Evolutionary conservation across 2,113 vertebrate species (phyloP).

Genomic region (Xenopus laevis): DNA sequence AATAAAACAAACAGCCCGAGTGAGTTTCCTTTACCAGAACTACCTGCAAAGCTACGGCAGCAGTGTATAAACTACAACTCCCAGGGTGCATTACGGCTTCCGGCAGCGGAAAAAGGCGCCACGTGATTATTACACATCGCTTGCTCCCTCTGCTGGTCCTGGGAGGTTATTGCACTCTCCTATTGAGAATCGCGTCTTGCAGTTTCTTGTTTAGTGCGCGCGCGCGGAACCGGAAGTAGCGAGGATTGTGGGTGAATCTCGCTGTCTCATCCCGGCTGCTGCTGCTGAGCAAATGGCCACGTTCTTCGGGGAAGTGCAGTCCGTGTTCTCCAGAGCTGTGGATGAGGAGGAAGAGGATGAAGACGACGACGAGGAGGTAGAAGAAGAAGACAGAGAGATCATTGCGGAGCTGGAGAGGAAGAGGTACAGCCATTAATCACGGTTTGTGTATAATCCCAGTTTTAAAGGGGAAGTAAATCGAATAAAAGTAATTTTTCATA

Average conservation of each 20-base stretch:
- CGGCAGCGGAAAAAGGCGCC: background rate
- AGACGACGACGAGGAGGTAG: constrained; percentile 50
- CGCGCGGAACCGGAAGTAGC: background rate
- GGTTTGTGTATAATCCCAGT: too few species aligned
- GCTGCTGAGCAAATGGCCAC: constrained; percentile 55
- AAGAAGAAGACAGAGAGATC: constrained; percentile 65
- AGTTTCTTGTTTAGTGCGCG: too few species aligned
- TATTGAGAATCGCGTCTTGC: too few species aligned
- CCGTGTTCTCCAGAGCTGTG: constrained; percentile 60
- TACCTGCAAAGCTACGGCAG: too few species aligned
- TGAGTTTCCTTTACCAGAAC: too few species aligned
- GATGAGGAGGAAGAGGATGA: constrained; percentile 65
- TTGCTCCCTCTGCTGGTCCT: background rate
- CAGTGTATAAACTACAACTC: background rate
- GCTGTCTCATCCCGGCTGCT: background rate
- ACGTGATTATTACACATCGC: background rate
- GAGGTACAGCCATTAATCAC: constrained; percentile 50
- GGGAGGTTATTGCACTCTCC: rapidly evolving
- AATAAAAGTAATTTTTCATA: too few species aligned
- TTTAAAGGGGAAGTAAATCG: too few species aligned
- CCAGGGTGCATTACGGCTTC: too few species aligned
- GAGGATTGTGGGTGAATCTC: background rate
- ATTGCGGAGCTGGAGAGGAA: constrained; percentile 62
- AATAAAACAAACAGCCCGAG: too few species aligned
- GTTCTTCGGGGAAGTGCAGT: constrained; percentile 71